These are phyloP conservation scores for Puntigrus tetrazona DNA, from an alignment of 2,113 vertebrate species.

Conservation along the genomic window DNA sequence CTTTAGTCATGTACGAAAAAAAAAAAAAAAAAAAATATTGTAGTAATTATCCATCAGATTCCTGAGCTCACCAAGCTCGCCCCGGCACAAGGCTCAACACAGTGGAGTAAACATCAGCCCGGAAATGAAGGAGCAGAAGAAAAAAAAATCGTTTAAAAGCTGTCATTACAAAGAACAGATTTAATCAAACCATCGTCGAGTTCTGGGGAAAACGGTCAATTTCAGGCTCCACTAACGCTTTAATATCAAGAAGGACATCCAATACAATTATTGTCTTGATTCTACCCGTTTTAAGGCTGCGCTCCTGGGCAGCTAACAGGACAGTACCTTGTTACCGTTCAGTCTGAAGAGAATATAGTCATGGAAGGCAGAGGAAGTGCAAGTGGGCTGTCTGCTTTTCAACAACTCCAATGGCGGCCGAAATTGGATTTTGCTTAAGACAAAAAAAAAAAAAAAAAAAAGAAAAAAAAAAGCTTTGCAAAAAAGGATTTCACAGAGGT, in stretches of 20 bases:
- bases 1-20: conserved; percentile 49
- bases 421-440: conserved; percentile 38
- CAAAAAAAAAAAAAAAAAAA: conserved; percentile 41
- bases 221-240: conserved; percentile 74
- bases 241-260: conserved; percentile 76
- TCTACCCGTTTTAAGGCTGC: conserved; percentile 79
- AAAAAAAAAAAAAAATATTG: conserved; percentile 18
- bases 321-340: conserved; percentile 79
- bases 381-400: conserved; percentile 78
- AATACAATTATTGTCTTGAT: conserved; percentile 80
- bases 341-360: conserved; percentile 72
- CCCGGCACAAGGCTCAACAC: conserved; percentile 63
- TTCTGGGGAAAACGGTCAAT: conserved; percentile 68
- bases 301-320: conserved; percentile 71
- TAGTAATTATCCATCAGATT: conserved; percentile 58
- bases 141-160: conserved; percentile 60
- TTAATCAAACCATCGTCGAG: conserved; percentile 76
- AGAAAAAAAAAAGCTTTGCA: conserved; percentile 51
- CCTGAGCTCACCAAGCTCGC: conserved; percentile 66
- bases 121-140: conserved; percentile 51
- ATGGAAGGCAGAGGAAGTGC: conserved; percentile 78
- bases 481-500: conserved; percentile 61
- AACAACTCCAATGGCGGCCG: conserved; percentile 54
- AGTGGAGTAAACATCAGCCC: conserved; percentile 65
- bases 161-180: conserved; percentile 68